Evolutionary conservation across 2,797 vertebrate genomes (phyloP).

Genomic region (Pseudomugil gertrudae): DNA sequence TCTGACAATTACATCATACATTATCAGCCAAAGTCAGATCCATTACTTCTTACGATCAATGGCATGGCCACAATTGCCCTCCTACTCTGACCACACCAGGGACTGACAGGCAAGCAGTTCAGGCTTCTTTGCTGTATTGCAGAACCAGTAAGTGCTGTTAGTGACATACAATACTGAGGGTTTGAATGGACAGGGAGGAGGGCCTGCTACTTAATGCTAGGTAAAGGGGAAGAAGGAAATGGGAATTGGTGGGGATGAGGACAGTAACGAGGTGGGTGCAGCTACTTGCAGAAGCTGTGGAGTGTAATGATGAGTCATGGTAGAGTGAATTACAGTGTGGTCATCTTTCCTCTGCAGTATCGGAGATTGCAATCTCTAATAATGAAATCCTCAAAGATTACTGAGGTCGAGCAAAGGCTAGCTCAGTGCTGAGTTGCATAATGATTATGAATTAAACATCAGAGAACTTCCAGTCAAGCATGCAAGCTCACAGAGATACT

Average conservation of each 20-base stretch:
- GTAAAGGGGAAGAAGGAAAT: conserved; percentile 74
- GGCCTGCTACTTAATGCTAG: conserved; percentile 70
- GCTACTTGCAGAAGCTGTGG: conserved; percentile 64
- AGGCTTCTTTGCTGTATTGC: conserved; percentile 59
- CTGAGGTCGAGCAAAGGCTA: conserved; percentile 64
- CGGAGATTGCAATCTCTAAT: conserved; percentile 67
- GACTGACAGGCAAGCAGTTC: conserved; percentile 67
- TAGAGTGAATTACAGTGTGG: conserved; percentile 69
- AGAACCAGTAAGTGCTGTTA: conserved; percentile 84
- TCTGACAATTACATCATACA: conserved; percentile 93
- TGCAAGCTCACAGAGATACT: conserved; percentile 43
- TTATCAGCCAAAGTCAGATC: conserved; percentile 87
- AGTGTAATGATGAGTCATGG: conserved; percentile 79
- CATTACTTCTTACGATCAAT: conserved; percentile 89
- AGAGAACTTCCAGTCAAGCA: conserved; percentile 55
- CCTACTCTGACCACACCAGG: conserved; percentile 78
- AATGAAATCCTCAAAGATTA: conserved; percentile 75
- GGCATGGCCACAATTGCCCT: conserved; percentile 75
- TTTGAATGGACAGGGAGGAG: conserved; percentile 57
- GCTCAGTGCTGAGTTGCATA: conserved; percentile 63
- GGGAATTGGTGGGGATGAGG: conserved; percentile 74
- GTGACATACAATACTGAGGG: conserved; percentile 79
- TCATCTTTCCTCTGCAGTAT: conserved; percentile 55
- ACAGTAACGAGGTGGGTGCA: conserved; percentile 64
- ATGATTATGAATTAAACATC: conserved; percentile 77